A percentile compares a stretch with the other conserved stretches of the same genome.
phyloP scores from a whole-genome alignment of 2,797 vertebrate species.

The Pelobates cultripes region DNA sequence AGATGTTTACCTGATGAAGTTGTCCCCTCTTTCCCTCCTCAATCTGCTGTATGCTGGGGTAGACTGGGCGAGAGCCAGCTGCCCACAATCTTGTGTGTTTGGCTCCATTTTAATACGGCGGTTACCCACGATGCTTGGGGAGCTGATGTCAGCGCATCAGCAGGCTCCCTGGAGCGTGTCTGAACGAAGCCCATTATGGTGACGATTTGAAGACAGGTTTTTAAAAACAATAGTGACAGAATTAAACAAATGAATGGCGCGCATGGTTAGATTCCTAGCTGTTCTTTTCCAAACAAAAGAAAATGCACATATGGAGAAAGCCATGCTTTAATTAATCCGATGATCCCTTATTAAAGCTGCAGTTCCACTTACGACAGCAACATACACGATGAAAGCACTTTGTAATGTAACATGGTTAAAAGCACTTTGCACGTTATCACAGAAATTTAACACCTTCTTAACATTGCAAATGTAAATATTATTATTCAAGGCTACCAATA shows the following conservation, averaged over 20 bases:
- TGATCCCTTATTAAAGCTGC: slow-evolving; percentile 49
- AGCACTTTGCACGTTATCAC: background rate
- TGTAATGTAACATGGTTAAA: background rate
- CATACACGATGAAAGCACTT: slow-evolving; percentile 7
- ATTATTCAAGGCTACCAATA: background rate
- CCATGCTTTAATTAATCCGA: slow-evolving; percentile 53
- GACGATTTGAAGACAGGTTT: slow-evolving; percentile 54
- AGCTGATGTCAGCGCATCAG: slow-evolving; percentile 56
- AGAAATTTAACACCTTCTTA: background rate
- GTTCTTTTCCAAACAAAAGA: slow-evolving; percentile 53
- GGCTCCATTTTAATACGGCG: slow-evolving; percentile 46
- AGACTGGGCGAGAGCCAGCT: slow-evolving; percentile 44
- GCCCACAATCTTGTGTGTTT: slow-evolving; percentile 43
- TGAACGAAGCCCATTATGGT: slow-evolving; percentile 49
- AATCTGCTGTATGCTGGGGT: slow-evolving; percentile 37
- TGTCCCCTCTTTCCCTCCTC: slow-evolving; percentile 36
- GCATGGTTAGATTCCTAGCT: slow-evolving; percentile 51
- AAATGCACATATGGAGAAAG: slow-evolving; percentile 54
- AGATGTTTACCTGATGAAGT: slow-evolving; percentile 53
- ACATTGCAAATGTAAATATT: background rate
- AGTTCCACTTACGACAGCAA: slow-evolving; percentile 35
- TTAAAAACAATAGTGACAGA: slow-evolving; percentile 56
- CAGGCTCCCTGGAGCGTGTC: slow-evolving; percentile 53
- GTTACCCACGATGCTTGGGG: slow-evolving; percentile 47
- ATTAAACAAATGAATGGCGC: slow-evolving; percentile 55